Base-by-base conservation (phyloP, 1,140 invertebrate species). In the Apis florea region DNA sequence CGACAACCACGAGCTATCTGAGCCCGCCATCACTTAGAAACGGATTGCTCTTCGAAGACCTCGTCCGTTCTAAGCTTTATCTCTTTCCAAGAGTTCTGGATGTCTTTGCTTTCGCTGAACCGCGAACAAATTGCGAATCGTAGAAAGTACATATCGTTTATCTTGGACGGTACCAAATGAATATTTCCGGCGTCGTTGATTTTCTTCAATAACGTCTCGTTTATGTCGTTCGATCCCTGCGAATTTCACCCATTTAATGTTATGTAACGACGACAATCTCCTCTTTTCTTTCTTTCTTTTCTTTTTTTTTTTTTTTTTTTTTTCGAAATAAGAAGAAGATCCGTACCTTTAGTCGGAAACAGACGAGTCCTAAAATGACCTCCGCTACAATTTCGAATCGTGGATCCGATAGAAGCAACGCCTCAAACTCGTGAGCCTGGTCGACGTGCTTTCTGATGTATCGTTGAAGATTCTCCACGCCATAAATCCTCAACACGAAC, bases 401-500 rank as follows among this genome's bases (percentile, higher is more conserved):
- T 3, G 94, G 90, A 91, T 99, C 98, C 0, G 93, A 90, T 17
- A 91, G 89, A 70, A 96, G 95, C 0, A 97, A 89, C 24, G 95
- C 93, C 86, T 97, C 98, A 90, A 99, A 99, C 84, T 97, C 95
- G 83, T 98, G 95, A 1, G 98, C 98, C 67, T 98, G 94, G 40
- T 94, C 93, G 15, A 97, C 94, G 31, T 97, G 97, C 85, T 96
- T 96, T 77, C 98, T 94, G 70, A 99, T 99, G 90, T 96, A 95
- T n/a, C 96, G 95, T 91, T 98, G 98, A 0, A 99, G 94, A 89
- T 98, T 97, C 85, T 97, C 96, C 0, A 97, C 94, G 0, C 99
- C 99, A 87, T 98, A 98, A 0, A 98, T 94, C 71, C 99, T 95
- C 76, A 99, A 91, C 0, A 99, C 98, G 90, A 99, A 99, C 99